These are phyloP conservation scores for Scaptomyza polygonia DNA, from an alignment of 2,888 invertebrate species.

Conservation along the genomic window DNA sequence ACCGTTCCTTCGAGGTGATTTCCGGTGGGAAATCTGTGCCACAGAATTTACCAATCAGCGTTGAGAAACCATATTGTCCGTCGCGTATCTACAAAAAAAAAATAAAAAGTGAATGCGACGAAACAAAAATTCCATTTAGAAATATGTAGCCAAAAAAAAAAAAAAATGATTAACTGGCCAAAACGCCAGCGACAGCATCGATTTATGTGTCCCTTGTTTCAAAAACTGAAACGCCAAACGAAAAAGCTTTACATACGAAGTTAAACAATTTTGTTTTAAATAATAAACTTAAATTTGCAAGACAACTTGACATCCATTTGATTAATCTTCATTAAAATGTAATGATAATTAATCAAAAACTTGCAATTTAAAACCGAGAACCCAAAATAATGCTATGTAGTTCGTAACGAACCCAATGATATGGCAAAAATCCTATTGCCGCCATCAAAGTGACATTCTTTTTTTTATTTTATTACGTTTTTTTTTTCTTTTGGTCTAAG, in stretches of 20 bases:
- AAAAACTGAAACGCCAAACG: not conserved
- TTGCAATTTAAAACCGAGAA: too few relatives aligned
- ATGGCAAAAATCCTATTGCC: too few relatives aligned
- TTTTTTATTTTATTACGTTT: too few relatives aligned
- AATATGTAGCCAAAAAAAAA: constrained; percentile 18
- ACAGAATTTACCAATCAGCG: constrained; percentile 88
- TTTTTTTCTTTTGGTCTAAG: not conserved
- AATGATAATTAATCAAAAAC: too few relatives aligned
- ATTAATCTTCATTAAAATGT: too few relatives aligned
- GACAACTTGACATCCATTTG: too few relatives aligned
- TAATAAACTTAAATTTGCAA: too few relatives aligned
- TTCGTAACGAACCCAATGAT: too few relatives aligned
- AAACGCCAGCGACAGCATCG: constrained; percentile 8
- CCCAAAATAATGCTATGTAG: too few relatives aligned
- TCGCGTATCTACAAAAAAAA: constrained; percentile 87
- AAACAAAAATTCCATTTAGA: constrained; percentile 14
- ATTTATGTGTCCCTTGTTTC: constrained; percentile 4
- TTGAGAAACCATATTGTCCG: constrained; percentile 91
- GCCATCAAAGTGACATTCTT: not conserved
- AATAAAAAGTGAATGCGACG: constrained; percentile 5
- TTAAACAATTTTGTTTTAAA: too few relatives aligned
- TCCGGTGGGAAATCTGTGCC: constrained; percentile 89
- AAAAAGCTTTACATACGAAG: not conserved
- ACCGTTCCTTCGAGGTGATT: constrained; percentile 89
- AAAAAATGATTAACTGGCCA: constrained; percentile 24